phyloP scores from a whole-genome alignment of 2,797 vertebrate species.

The Emys orbicularis region DNA sequence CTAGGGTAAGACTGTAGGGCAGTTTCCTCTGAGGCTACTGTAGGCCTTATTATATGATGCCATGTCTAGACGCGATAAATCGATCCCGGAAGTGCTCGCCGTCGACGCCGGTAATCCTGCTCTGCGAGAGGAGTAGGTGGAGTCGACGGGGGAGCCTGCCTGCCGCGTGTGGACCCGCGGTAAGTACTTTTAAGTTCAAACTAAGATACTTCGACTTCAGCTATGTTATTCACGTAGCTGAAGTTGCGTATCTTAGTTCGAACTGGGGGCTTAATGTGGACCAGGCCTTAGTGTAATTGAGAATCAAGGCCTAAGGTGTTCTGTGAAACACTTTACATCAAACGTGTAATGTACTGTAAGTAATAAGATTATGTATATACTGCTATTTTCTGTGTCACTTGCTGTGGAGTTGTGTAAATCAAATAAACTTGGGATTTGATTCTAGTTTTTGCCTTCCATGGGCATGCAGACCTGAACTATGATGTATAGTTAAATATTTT shows the following conservation, averaged over 20 bases:
- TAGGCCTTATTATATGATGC: neutral
- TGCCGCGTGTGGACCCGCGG: too few species aligned
- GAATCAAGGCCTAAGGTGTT: constrained; percentile 21
- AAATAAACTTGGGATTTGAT: constrained; percentile 73
- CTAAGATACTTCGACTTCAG: too few species aligned
- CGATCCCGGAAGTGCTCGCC: too few species aligned
- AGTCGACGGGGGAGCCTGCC: too few species aligned
- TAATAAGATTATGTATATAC: constrained; percentile 77
- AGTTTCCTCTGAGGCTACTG: neutral
- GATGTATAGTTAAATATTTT: neutral
- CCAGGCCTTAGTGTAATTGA: constrained; percentile 5
- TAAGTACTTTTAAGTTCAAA: too few species aligned
- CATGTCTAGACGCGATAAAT: neutral
- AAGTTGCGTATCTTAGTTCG: too few species aligned
- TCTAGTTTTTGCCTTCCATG: neutral
- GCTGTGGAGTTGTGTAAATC: constrained; percentile 77
- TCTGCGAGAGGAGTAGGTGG: too few species aligned
- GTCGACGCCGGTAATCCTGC: too few species aligned
- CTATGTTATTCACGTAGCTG: too few species aligned
- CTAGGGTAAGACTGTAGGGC: neutral
- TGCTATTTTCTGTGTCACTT: constrained; percentile 74
- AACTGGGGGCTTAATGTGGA: too few species aligned
- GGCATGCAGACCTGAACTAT: neutral
- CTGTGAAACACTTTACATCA: constrained; percentile 55
- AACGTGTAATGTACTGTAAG: constrained; percentile 78